These are phyloP conservation scores for Scolopax mira DNA, from an alignment of 2,113 vertebrate species.

Conservation along the genomic window DNA sequence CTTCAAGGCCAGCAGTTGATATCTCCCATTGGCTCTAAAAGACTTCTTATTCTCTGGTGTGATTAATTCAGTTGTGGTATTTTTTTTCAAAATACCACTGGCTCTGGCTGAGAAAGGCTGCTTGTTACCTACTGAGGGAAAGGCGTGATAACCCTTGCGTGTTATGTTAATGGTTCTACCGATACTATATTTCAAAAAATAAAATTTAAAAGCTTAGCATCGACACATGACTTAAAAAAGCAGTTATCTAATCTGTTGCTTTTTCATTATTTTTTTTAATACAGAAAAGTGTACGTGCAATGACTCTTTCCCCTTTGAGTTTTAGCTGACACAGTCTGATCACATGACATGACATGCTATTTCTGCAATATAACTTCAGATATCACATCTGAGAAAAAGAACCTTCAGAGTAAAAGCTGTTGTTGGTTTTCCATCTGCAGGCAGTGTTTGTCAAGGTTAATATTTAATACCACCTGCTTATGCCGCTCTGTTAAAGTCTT, in stretches of 20 bases:
- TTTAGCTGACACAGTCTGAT: neutral
- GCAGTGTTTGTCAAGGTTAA: neutral
- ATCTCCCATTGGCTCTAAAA: neutral
- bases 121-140: neutral
- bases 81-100: neutral
- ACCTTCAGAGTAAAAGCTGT: neutral
- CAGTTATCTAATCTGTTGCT: neutral
- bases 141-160: neutral
- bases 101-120: neutral
- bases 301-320: neutral
- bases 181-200: neutral
- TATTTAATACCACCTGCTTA: neutral
- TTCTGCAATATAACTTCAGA: neutral
- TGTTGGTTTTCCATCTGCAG: neutral
- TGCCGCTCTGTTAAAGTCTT: neutral
- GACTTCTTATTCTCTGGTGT: neutral
- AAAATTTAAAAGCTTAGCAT: neutral
- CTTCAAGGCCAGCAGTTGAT: neutral
- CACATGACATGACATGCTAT: neutral
- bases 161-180: neutral
- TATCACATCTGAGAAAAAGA: neutral
- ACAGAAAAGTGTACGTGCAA: neutral
- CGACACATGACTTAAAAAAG: neutral
- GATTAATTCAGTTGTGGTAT: neutral
- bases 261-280: neutral